phyloP scores from a whole-genome alignment of 2,888 invertebrate species.

The Cephus sareptanus region DNA sequence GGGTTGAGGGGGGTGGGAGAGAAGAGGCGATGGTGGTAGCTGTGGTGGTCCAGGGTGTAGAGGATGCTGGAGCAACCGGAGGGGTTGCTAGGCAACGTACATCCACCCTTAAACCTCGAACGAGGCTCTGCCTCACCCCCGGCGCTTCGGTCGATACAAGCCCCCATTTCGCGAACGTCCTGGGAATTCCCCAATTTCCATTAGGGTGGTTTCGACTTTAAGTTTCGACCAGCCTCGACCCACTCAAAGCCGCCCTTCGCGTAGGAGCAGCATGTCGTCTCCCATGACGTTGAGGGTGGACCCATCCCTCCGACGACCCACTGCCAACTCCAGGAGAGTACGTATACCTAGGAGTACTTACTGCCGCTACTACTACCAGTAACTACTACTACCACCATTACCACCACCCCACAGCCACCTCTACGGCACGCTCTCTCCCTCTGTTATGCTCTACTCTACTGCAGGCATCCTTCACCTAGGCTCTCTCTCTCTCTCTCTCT shows the following conservation, averaged over 20 bases:
- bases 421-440: neutral
- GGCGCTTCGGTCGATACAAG: slow-evolving; percentile 54
- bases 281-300: neutral
- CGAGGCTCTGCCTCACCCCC: slow-evolving; percentile 20
- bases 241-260: neutral
- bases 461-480: neutral
- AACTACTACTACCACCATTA: neutral
- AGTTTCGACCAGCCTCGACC: slow-evolving; percentile 21
- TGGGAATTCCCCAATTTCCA: slow-evolving; percentile 61
- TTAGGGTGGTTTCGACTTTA: slow-evolving; percentile 47
- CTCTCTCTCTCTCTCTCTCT: neutral
- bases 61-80: slow-evolving; percentile 37
- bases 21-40: slow-evolving; percentile 15
- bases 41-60: slow-evolving; percentile 23
- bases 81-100: slow-evolving; percentile 62
- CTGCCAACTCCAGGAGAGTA: neutral
- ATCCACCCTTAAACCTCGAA: slow-evolving; percentile 60
- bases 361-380: neutral
- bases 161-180: slow-evolving; percentile 43
- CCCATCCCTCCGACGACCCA: neutral
- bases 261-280: neutral
- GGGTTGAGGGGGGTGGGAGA: slow-evolving; percentile 15
- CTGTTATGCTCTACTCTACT: neutral
- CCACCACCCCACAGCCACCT: neutral
- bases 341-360: neutral